Base-by-base conservation (phyloP, 2,797 vertebrate genomes). In the Acanthurus lineatus region DNA sequence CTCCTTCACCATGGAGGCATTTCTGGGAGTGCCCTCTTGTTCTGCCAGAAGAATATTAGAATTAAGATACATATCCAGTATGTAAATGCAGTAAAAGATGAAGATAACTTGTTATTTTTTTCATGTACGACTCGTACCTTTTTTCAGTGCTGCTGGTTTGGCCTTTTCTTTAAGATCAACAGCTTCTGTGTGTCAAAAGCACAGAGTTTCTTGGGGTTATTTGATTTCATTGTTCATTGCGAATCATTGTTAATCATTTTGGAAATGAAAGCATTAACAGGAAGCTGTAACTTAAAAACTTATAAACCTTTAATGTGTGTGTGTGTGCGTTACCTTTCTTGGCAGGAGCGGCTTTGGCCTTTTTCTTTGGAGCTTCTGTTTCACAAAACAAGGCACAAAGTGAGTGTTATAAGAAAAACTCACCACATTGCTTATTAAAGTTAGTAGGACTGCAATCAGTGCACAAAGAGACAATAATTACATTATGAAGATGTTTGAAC, bases 311-410 rank as follows among this genome's bases (percentile, higher is more conserved):
- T 25, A 25, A 25, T 25, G 25, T 25, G 25, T 25, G 25, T 45
- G 9, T 56, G 9, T 25, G 25, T 45, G 9, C 52, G 9, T 73
- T 88, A 93, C 89, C 89, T 86, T 89, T 92, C 67, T 84, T 86
- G 28, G 69, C 62, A 81, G 88, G 83, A 28, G 56, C 44, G 54
- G 22, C 66, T 85, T 86, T 91, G 28, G 69, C 73, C 48, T 88
- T 89, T 59, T 88, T 80, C 76, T 90, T 91, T 40, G 64, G 56
- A 65, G 57, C 65, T 20, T 87, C 84, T 88, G 71, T 22, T n/a
- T 71, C n/a, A 79, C 28, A 68, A 72, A 75, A 82, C 3, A 66
- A 2, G 10, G 10, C 8, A 32, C 49, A 69, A 56, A 52, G 15
- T 70, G 32, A 56, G 9, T 22, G 3, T 9, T n/a, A n/a, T n/a